These are phyloP conservation scores for Choristoneura rosaceana DNA, from an alignment of 2,888 invertebrate genomes.

Conservation along the genomic window DNA sequence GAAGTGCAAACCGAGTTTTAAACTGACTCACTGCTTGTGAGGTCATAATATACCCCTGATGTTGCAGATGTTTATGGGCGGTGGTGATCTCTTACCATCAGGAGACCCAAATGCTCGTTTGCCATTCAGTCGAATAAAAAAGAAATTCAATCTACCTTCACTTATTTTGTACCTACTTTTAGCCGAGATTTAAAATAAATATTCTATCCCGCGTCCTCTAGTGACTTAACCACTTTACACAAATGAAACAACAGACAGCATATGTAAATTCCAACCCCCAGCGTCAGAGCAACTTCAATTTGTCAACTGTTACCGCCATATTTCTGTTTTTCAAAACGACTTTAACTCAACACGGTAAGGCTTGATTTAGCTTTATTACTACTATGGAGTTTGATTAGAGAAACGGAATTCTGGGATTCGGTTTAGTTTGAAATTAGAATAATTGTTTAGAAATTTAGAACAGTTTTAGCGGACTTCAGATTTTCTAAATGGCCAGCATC, in stretches of 20 bases:
- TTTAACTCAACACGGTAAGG: constrained; percentile 46
- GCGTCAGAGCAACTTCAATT: constrained; percentile 70
- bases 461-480: neutral
- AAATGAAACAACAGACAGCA: constrained; percentile 58
- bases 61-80: no score
- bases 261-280: constrained; percentile 71
- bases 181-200: no score
- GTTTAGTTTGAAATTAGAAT: constrained; percentile 29
- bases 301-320: constrained; percentile 63
- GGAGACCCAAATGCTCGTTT: no score
- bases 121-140: no score
- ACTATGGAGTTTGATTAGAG: constrained; percentile 1
- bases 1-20: no score
- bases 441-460: constrained; percentile 5
- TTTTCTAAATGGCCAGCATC: constrained; percentile 5
- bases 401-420: constrained; percentile 10
- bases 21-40: no score
- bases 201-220: constrained; percentile 39
- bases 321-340: constrained; percentile 48
- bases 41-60: no score
- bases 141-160: no score
- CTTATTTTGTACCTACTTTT: neutral
- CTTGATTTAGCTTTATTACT: constrained; percentile 39
- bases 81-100: no score
- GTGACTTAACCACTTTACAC: constrained; percentile 36